These are phyloP conservation scores for Pluvianellus socialis DNA, from an alignment of 2,113 vertebrate species.

Conservation along the genomic window DNA sequence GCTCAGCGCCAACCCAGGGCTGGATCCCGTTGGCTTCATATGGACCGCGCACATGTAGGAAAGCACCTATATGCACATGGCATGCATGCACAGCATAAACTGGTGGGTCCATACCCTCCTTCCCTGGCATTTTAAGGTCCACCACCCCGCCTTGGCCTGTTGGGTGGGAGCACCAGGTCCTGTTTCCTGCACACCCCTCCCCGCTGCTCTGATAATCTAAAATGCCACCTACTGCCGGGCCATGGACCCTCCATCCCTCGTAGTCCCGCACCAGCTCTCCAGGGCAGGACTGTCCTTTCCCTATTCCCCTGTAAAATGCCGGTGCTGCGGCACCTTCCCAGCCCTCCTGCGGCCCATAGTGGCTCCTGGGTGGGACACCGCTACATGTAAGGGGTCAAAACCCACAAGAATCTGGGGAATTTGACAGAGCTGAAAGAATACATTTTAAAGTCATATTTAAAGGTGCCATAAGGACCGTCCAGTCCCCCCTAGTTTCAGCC, in stretches of 20 bases:
- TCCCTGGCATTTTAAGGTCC: no score
- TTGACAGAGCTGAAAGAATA: background rate
- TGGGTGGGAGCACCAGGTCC: background rate
- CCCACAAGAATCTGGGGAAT: background rate
- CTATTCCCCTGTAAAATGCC: background rate
- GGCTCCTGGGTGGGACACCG: background rate
- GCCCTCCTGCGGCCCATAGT: fast-evolving
- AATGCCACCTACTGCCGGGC: background rate
- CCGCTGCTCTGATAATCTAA: fast-evolving
- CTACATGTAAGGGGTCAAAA: fast-evolving
- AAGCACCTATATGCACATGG: fast-evolving
- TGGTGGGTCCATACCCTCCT: fast-evolving
- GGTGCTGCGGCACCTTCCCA: background rate
- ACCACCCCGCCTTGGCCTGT: fast-evolving
- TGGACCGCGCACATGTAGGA: fast-evolving
- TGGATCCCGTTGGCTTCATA: background rate
- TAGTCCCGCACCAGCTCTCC: background rate
- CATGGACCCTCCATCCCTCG: fast-evolving
- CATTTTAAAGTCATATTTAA: background rate
- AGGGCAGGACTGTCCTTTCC: background rate
- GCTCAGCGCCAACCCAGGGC: no score
- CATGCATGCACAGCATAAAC: fast-evolving
- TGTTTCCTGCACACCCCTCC: fast-evolving
- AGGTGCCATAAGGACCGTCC: background rate
- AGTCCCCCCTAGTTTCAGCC: background rate